These are phyloP conservation scores for Camponotus vicinus DNA, from an alignment of 1,140 invertebrate genomes.

Conservation along the genomic window DNA sequence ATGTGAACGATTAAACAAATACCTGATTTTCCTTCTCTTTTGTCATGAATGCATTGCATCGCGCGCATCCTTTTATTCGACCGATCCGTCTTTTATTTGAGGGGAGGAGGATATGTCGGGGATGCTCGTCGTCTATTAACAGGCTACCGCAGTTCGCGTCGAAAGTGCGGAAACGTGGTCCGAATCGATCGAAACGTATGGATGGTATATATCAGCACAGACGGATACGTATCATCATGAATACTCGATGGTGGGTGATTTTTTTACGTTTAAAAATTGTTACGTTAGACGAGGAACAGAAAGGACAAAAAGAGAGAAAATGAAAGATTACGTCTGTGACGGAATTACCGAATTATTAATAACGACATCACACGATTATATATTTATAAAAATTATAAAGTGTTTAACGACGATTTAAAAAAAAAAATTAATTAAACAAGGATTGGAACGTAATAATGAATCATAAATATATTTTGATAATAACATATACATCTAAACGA, in stretches of 20 bases:
- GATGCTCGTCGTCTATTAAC: constrained; percentile 61
- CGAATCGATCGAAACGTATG: constrained; percentile 46
- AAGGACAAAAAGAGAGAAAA: constrained; percentile 18
- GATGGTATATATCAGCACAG: constrained; percentile 13
- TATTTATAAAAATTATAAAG: constrained; percentile 12
- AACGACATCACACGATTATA: background rate
- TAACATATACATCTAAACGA: background rate
- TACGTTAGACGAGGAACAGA: constrained; percentile 23
- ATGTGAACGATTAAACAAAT: constrained; percentile 74
- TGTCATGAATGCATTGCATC: constrained; percentile 38
- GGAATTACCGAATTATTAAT: constrained; percentile 17
- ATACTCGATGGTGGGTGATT: constrained; percentile 20
- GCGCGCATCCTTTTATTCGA: constrained; percentile 51
- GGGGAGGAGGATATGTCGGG: constrained; percentile 17
- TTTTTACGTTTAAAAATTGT: constrained; percentile 30
- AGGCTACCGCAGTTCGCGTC: constrained; percentile 55
- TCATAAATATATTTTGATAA: background rate
- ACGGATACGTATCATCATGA: constrained; percentile 57
- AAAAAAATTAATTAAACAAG: constrained; percentile 8
- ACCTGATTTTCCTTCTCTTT: constrained; percentile 65
- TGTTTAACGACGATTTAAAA: background rate
- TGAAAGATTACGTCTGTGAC: constrained; percentile 44
- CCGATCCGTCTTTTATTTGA: constrained; percentile 66
- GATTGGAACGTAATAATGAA: background rate
- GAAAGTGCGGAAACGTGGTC: constrained; percentile 55